These are phyloP conservation scores for Machimus rusticus DNA, from an alignment of 2,888 invertebrate species.

Conservation along the genomic window DNA sequence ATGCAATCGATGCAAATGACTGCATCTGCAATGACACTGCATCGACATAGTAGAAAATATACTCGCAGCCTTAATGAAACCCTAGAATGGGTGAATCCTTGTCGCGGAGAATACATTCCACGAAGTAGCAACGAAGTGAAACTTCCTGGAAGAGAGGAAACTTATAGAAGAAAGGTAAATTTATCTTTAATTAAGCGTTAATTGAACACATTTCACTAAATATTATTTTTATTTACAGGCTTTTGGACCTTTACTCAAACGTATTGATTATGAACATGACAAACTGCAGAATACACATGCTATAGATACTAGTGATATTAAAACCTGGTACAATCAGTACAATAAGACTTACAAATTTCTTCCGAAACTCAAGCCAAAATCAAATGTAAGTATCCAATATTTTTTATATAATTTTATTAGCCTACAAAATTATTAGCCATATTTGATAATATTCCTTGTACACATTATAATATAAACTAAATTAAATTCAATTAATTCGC, in stretches of 20 bases:
- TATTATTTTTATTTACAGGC: constrained; percentile 29
- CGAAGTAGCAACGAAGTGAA: background rate
- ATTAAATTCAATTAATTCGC: too few species aligned
- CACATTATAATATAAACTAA: too few species aligned
- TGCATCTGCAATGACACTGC: background rate
- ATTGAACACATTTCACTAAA: background rate
- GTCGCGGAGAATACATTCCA: constrained; percentile 51
- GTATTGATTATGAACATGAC: background rate
- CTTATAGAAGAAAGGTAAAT: constrained; percentile 24
- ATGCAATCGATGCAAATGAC: constrained; percentile 42
- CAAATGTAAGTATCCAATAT: constrained; percentile 37
- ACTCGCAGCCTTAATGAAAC: constrained; percentile 1
- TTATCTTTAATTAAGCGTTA: background rate
- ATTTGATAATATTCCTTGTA: too few species aligned
- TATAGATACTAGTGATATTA: constrained; percentile 53
- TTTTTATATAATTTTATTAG: background rate
- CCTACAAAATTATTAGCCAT: too few species aligned
- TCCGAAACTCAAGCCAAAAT: constrained; percentile 52
- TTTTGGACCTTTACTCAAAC: constrained; percentile 22
- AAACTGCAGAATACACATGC: background rate
- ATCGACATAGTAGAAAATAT: constrained; percentile 2
- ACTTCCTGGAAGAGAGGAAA: background rate
- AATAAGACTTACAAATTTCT: constrained; percentile 56
- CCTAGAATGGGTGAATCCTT: constrained; percentile 59
- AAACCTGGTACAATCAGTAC: constrained; percentile 49